These are phyloP conservation scores for Drosophila subpulchrella DNA, from an alignment of 1,140 invertebrate species.

Conservation along the genomic window DNA sequence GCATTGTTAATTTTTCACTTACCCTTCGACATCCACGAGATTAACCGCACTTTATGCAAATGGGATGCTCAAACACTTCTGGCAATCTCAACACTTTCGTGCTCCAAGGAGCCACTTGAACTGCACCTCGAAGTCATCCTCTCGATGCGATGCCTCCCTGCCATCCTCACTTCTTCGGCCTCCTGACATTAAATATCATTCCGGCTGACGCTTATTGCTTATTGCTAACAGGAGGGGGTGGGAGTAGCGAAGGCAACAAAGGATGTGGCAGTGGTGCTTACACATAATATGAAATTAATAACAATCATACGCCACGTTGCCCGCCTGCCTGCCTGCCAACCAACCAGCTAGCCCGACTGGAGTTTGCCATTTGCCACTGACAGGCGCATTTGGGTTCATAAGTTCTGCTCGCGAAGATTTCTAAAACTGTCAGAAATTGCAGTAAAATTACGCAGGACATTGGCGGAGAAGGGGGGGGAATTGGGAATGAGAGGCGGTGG, in stretches of 20 bases:
- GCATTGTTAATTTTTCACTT: conserved; percentile 26
- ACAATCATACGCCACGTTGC: conserved; percentile 81
- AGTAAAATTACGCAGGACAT: conserved; percentile 73
- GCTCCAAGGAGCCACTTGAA: conserved; percentile 44
- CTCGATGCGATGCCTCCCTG: conserved; percentile 1
- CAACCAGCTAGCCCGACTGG: conserved; percentile 17
- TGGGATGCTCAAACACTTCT: conserved; percentile 34
- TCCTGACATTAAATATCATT: conserved; percentile 78
- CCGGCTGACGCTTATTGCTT: conserved; percentile 76
- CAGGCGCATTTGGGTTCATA: conserved; percentile 75
- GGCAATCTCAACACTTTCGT: conserved; percentile 44
- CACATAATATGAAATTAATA: conserved; percentile 81
- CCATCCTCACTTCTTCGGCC: conserved; percentile 8
- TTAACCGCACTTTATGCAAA: conserved; percentile 42
- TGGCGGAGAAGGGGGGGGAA: conserved; percentile 4
- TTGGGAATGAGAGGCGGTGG: conserved; percentile 29
- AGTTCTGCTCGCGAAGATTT: conserved; percentile 78
- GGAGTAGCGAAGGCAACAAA: conserved; percentile 20
- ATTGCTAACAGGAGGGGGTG: conserved; percentile 41
- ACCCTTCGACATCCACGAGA: conserved; percentile 18
- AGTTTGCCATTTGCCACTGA: conserved; percentile 70
- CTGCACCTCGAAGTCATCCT: conserved; percentile 41
- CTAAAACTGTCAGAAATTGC: conserved; percentile 82
- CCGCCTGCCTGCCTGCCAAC: conserved; percentile 31
- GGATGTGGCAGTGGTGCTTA: conserved; percentile 49